Base-by-base conservation (phyloP, 1,140 invertebrate species). In the Zaprionus ornatus region DNA sequence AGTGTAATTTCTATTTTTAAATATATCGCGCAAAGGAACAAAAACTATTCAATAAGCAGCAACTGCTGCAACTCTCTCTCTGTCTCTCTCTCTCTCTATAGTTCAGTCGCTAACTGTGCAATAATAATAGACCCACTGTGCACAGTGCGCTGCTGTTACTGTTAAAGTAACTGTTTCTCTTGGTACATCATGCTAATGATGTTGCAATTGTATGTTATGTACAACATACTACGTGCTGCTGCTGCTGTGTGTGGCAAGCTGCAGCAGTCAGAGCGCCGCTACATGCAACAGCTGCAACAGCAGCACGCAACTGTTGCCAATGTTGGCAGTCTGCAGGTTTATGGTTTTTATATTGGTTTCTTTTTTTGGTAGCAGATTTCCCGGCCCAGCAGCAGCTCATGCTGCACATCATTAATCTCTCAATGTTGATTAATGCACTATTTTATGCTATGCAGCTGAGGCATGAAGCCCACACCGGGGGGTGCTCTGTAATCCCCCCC, bases 1-100 rank as follows among this genome's bases (percentile, higher is more conserved):
- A 87, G 62, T 88, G 83, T 87, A 87, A 88, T 87, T 78, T 80
- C 84, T 88, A 87, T 87, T 87, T 87, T 72, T 88, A 87, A 74
- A 64, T 35, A 40, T 63, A 48, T 69, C 19, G 55, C 23, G 59
- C 57, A 62, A 81, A 68, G 37, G 19, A 69, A 65, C 66, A 42
- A 40, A 68, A 78, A 60, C 32, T 23, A 35, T 56, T 74, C 25
- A 45, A 25, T 35, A 32, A 60, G 56, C 50, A 71, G 62, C 62
- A 62, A 37, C 27, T 54, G 23, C 23, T 73, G 65, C 65, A 10
- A 57, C 60, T 70, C 59, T 59, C 54, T 21, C 19, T 27, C 4
- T 3, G 7, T 21, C 71, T 35, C 19, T 27, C 35, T 48, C 10
- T 19, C 32, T 57, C 52, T 52, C 45, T 60, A 48, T 67, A n/a